A percentile compares a stretch with the other conserved stretches of the same genome.
These are phyloP conservation scores for Pasiphila rectangulata DNA, from an alignment of 2,888 invertebrate species.

Conservation along the genomic window DNA sequence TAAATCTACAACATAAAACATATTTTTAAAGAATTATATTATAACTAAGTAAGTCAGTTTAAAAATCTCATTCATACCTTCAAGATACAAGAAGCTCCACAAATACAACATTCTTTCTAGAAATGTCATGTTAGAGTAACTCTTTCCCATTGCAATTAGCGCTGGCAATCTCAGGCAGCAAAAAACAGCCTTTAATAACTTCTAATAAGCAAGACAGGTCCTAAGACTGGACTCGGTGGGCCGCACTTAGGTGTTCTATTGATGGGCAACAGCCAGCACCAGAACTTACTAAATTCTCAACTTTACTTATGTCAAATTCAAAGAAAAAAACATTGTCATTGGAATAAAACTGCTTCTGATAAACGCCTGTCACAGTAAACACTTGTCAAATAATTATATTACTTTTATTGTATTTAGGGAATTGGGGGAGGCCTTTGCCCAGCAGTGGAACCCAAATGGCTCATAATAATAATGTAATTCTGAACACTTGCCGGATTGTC, in stretches of 20 bases:
- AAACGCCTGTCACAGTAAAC: too few relatives aligned
- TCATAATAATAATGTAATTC: too few relatives aligned
- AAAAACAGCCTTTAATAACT: slow-evolving; percentile 57
- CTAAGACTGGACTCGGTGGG: slow-evolving; percentile 24
- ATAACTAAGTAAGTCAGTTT: not conserved
- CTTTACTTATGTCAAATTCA: too few relatives aligned
- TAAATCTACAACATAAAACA: too few relatives aligned
- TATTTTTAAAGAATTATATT: too few relatives aligned
- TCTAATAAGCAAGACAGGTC: slow-evolving; percentile 36
- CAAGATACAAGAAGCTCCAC: not conserved
- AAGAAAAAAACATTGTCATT: too few relatives aligned
- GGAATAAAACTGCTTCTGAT: too few relatives aligned
- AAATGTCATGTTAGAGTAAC: slow-evolving; percentile 17
- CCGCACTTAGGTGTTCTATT: slow-evolving; percentile 1
- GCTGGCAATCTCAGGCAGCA: slow-evolving; percentile 56
- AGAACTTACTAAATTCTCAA: not conserved
- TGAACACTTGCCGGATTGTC: too few relatives aligned
- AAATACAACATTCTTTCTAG: slow-evolving; percentile 13
- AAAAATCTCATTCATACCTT: not conserved
- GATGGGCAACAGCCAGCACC: not conserved
- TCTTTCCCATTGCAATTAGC: slow-evolving; percentile 63
- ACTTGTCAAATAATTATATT: too few relatives aligned
- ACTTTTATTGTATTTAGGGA: too few relatives aligned
- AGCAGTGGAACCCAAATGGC: too few relatives aligned
- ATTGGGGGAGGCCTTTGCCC: too few relatives aligned